Conservation (phyloP, 2,113 vertebrate genomes). For the Nycticebus coucang region DNA sequence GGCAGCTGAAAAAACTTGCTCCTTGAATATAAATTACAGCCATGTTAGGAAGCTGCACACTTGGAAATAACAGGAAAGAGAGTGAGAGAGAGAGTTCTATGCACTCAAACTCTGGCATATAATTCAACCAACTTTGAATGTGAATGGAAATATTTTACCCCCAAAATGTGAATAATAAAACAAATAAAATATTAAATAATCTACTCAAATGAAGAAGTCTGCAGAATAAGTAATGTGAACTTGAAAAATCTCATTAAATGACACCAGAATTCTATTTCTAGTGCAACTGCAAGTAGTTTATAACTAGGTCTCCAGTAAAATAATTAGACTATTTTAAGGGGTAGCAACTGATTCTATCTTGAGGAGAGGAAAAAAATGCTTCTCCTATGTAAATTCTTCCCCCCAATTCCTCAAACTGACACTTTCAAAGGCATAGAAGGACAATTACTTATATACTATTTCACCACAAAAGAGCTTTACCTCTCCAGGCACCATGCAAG, state of each 20-base stretch:
- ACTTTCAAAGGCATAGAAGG: constrained; percentile 60
- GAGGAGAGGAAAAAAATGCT: constrained; percentile 41
- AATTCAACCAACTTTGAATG: constrained; percentile 54
- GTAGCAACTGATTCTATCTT: constrained; percentile 65
- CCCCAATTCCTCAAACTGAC: constrained; percentile 41
- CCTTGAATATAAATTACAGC: not conserved
- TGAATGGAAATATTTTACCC: constrained; percentile 74
- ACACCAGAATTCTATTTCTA: constrained; percentile 79
- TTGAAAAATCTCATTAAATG: constrained; percentile 79
- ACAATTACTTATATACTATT: constrained; percentile 41
- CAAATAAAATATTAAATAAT: constrained; percentile 82
- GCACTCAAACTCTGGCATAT: constrained; percentile 30
- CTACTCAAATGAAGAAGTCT: constrained; percentile 73
- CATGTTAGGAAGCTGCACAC: not conserved
- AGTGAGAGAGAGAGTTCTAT: constrained; percentile 47
- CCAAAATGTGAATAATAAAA: constrained; percentile 80
- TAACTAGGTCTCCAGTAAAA: constrained; percentile 77
- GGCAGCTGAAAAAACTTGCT: not conserved
- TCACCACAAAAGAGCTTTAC: not conserved
- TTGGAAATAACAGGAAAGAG: not conserved
- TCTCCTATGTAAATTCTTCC: constrained; percentile 50
- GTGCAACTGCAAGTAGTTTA: constrained; percentile 67
- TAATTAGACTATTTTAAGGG: constrained; percentile 80
- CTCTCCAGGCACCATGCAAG: not conserved
- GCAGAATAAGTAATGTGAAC: constrained; percentile 78